Conservation (phyloP, 2,797 vertebrate genomes). For the Hydrophis major region DNA sequence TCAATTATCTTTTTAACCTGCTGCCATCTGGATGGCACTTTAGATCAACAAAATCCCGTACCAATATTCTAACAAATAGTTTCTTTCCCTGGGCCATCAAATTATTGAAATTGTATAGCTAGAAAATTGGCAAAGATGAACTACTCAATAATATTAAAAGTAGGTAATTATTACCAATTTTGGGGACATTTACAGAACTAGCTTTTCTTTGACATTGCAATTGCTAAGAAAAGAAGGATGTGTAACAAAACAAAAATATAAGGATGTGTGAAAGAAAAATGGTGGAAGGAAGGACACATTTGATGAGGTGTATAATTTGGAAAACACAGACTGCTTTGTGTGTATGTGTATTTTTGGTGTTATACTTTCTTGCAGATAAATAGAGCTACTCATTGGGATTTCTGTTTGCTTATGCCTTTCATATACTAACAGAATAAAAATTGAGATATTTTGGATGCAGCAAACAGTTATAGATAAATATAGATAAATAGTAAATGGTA, state of each 20-base stretch:
- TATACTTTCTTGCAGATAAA: not conserved
- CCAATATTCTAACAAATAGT: too few species aligned
- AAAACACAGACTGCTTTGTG: not conserved
- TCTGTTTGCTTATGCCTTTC: not conserved
- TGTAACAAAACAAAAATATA: not conserved
- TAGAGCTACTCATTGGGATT: not conserved
- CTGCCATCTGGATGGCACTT: too few species aligned
- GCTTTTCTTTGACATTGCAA: not conserved
- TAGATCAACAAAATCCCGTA: too few species aligned
- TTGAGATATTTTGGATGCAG: not conserved
- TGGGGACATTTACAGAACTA: not conserved
- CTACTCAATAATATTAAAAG: not conserved
- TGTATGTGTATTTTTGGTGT: not conserved
- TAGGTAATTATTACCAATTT: not conserved
- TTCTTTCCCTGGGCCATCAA: not conserved
- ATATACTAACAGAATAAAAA: not conserved
- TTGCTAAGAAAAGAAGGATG: not conserved
- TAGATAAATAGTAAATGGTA: not conserved
- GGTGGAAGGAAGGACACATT: not conserved
- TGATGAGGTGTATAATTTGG: not conserved
- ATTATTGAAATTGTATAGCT: slow-evolving; percentile 7
- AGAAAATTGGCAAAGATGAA: not conserved
- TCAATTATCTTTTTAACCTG: too few species aligned
- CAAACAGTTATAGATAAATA: not conserved
- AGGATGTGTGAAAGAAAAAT: not conserved